Percentiles rank a stretch among this genome's conserved stretches.
Evolutionary conservation across 2,113 vertebrate species (phyloP).

Genomic region (Seriola rivoliana): DNA sequence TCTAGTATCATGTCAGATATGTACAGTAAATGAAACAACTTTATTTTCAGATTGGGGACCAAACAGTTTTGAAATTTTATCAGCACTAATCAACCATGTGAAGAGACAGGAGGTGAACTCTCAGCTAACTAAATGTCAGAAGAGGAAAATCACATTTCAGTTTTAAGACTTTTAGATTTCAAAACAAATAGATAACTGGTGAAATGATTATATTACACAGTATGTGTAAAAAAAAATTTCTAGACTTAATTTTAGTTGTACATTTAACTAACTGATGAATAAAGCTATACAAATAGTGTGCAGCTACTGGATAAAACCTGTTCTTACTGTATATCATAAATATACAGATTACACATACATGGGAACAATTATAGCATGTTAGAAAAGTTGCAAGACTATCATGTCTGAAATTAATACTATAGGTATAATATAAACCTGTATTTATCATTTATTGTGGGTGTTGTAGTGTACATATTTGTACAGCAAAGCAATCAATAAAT

Average conservation of each 20-base stretch:
- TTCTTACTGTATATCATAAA: slow-evolving; percentile 1
- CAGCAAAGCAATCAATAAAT: slow-evolving; percentile 35
- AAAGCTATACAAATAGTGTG: background rate
- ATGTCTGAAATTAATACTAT: slow-evolving; percentile 32
- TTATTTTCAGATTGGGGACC: background rate
- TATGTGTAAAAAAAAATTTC: slow-evolving; percentile 23
- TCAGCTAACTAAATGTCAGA: background rate
- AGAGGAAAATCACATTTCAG: background rate
- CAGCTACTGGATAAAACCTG: slow-evolving; percentile 19
- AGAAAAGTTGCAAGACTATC: slow-evolving; percentile 14
- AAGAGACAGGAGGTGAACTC: background rate
- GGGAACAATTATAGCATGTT: slow-evolving; percentile 29
- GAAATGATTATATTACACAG: background rate
- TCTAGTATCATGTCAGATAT: slow-evolving; percentile 19
- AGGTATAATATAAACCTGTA: slow-evolving; percentile 13
- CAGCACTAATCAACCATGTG: background rate
- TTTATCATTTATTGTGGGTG: slow-evolving; percentile 21
- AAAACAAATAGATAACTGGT: slow-evolving; percentile 5
- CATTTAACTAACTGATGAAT: background rate
- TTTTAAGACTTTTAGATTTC: background rate
- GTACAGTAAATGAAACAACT: slow-evolving; percentile 9
- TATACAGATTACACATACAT: slow-evolving; percentile 2
- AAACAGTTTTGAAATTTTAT: background rate
- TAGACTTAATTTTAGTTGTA: slow-evolving; percentile 7
- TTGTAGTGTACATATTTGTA: slow-evolving; percentile 26